Evolutionary conservation across 2,888 invertebrate genomes (phyloP), one percentile per base, ranked within the genome.

Genomic region (Thera britannica): DNA sequence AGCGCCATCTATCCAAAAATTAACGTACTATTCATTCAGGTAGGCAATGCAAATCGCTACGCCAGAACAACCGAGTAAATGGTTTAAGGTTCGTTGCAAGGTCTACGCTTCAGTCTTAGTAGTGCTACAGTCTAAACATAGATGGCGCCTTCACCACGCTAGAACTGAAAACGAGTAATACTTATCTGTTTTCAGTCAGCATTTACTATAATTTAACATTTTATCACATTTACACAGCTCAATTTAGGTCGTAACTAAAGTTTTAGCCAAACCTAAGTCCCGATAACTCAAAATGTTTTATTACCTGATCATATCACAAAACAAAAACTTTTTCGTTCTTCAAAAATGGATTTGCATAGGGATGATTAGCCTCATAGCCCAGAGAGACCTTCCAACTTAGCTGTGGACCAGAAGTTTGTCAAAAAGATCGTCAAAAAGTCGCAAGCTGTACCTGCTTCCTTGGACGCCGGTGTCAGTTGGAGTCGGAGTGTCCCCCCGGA

Each of bases 361-460:
- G 23, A 23, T 23, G 23, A 23, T 23, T 23, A 23, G 23, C 23
- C 23, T 23, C 23, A 23, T 23, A 23, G 23, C 23, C 23, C 23
- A 23, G 23, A 38, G 41, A 5, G 5, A 41, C 8, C 44, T 46
- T 3, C 44, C 9, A 2, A 46, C 44, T 46, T 8, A 46, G 9
- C 44, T 2, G 9, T 46, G 2, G 9, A 7, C 7, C 38, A 23
- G 23, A 23, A 23, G 38, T 8, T 7, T 9, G 9, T 9, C 44
- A 9, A n/a, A n/a, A n/a, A n/a, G n/a, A n/a, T n/a, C n/a, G n/a
- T 46, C 38, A 38, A 5, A 5, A 46, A 9, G 44, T 2, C 44
- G 9, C 44, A 46, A 46, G 44, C 4, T 38, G 6, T 46, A 88
- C 88, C 85, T 83, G 80, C 77, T 81, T 12, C 76, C 72, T 68